Conservation (phyloP, 2,113 vertebrate species). For the Gambusia affinis region DNA sequence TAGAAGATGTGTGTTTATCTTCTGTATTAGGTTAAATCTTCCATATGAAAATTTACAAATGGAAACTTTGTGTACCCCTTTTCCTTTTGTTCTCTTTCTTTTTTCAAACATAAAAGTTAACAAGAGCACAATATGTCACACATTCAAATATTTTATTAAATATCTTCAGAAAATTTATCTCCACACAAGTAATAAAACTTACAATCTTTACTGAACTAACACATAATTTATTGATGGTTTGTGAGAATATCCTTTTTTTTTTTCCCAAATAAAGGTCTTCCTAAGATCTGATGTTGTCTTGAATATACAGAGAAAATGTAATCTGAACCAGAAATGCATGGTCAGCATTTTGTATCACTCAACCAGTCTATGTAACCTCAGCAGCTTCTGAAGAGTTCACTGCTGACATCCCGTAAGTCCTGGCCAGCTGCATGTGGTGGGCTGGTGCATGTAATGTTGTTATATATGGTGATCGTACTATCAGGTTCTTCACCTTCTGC, state of each 20-base stretch:
- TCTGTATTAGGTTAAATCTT: background rate
- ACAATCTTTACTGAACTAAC: background rate
- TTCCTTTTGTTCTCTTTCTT: background rate
- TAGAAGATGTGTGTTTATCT: too few species aligned
- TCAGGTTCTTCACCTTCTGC: slow-evolving; percentile 86
- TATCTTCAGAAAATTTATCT: slow-evolving; percentile 6
- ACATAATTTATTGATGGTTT: background rate
- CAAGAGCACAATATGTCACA: slow-evolving; percentile 9
- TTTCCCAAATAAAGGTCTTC: background rate
- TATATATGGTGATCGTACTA: slow-evolving; percentile 82
- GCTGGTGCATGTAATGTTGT: slow-evolving; percentile 91
- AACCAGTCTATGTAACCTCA: slow-evolving; percentile 37
- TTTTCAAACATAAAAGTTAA: background rate
- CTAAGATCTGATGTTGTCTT: background rate
- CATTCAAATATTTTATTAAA: slow-evolving; percentile 21
- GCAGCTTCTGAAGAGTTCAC: slow-evolving; percentile 84
- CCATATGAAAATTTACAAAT: background rate
- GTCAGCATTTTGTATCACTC: background rate
- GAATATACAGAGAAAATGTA: slow-evolving; percentile 1
- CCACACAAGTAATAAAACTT: slow-evolving; percentile 3
- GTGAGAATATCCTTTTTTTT: background rate
- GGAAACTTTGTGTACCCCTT: background rate
- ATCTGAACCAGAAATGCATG: background rate
- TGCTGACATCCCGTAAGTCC: slow-evolving; percentile 85
- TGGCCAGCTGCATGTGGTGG: slow-evolving; percentile 80